Evolutionary conservation across 2,797 vertebrate genomes (phyloP), one percentile per base, ranked within the genome.

Genomic region (Gastrophryne carolinensis): DNA sequence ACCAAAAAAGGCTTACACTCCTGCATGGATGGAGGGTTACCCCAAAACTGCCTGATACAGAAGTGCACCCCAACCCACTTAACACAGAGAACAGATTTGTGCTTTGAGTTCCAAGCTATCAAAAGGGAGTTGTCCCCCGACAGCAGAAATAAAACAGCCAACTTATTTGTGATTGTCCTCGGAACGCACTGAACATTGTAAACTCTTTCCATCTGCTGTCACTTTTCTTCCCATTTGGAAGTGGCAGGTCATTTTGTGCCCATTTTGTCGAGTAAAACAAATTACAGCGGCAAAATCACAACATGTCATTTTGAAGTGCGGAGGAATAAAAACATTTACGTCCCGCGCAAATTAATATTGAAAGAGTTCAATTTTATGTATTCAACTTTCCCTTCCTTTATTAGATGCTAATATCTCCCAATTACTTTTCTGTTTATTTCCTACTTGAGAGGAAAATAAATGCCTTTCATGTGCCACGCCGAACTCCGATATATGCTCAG

Each of bases 291-390:
- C 47, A 67, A 75, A 57, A 60, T 24, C 29, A 52, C 41, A 66
- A 66, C 41, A 49, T 67, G 34, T 60, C 37, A 75, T 75, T 75
- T 75, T 37, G 39, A 41, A 49, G 27, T n/a, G 35, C 52, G 24
- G 29, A 57, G 29, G 58, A 52, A 63, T 63, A 37, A 53, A 72
- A 21, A 24, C 47, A 29, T 61, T 56, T 66, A 26, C 52, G 56
- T 23, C 53, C 29, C 13, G 53, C 54, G 29, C 52, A 74, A 75
- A 75, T 58, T 67, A 67, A 75, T 60, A 60, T 56, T 39, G 67
- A 67, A 47, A 75, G 50, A n/a, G 72, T 75, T 57, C 72, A 75
- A 74, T 74, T n/a, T 74, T 74, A 47, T 49, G 37, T 39, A 26
- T 74, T 66, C 37, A 58, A 57, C 39, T 75, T 66, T 75, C 30